Evolutionary conservation across 1,140 invertebrate species (phyloP).

Genomic region (Coenobita brevimanus): DNA sequence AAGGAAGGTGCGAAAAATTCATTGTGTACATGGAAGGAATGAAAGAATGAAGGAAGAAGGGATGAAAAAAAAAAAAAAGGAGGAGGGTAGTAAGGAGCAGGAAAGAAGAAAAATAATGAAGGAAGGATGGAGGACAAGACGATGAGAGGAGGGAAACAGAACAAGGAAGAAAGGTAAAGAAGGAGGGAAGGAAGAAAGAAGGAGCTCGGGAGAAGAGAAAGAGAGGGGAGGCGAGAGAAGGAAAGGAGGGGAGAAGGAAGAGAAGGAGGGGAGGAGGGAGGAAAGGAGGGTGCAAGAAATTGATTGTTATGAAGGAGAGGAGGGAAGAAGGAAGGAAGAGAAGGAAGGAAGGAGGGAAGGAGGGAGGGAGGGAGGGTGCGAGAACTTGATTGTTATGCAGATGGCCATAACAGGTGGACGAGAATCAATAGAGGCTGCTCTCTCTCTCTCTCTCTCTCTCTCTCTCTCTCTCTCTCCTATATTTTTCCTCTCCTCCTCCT

Average conservation of each 20-base stretch:
- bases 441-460: slow-evolving; percentile 11
- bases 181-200: not conserved
- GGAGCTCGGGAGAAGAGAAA: no score
- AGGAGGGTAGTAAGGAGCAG: not conserved
- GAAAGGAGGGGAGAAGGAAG: not conserved
- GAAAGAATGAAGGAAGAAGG: not conserved
- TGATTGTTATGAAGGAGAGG: not conserved
- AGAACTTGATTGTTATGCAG: slow-evolving; percentile 65
- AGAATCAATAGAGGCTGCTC: slow-evolving; percentile 59
- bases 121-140: not conserved
- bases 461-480: slow-evolving; percentile 16
- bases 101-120: not conserved
- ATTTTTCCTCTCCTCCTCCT: not conserved
- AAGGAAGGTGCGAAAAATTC: not conserved
- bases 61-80: not conserved
- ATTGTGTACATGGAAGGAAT: no score
- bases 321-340: not conserved
- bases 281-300: not conserved
- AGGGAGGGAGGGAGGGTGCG: not conserved
- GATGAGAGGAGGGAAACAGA: not conserved
- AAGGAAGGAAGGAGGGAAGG: not conserved
- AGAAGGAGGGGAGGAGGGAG: not conserved
- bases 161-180: not conserved
- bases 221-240: not conserved
- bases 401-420: slow-evolving; percentile 65